Evolutionary conservation across 2,888 invertebrate species (phyloP), one percentile per base, ranked within the genome.

Genomic region (Drosophila helvetica): DNA sequence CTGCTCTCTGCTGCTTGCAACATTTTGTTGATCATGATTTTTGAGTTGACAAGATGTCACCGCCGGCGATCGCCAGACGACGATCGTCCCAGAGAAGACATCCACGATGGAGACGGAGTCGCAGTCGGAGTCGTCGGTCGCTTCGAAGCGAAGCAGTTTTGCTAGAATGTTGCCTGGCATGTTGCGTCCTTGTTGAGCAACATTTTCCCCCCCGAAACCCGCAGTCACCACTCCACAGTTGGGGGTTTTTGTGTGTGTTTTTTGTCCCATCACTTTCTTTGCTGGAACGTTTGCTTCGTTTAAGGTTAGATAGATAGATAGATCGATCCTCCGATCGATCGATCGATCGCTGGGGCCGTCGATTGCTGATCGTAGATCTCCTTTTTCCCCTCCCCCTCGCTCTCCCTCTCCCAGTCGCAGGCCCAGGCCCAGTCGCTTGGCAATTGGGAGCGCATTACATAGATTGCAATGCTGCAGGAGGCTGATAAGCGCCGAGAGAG

Each of bases 1-100:
- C 42, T 22, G 22, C 22, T 22, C 43, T 52, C 46, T 38, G 53
- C 51, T 38, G 38, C 38, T 38, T 38, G n/a, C 48, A 80, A 76
- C 86, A 88, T 79, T 88, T 88, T 85, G 78, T 84, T 85, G 87
- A 86, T 86, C 89, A 86, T 86, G 85, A 88, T 86, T 88, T 84
- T 86, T 81, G 88, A 88, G 82, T 79, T 86, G 89, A 86, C 85
- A 86, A 86, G 88, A 88, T 86, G 85, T 86, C 85, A 86, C 75
- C 81, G 82, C 66, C 89, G 81, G 86, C 84, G 77, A 77, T 86
- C 74, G 56, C 9, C 19, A 43, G 56, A 46, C 27, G 64, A 38
- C 38, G 38, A 38, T 38, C 38, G 38, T 38, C 38, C 38, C 15
- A n/a, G 38, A 15, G 38, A 15, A 15, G 7, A 38, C 38, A n/a